These are phyloP conservation scores for Muscicapa striata DNA, from an alignment of 2,797 vertebrate genomes.

Conservation along the genomic window DNA sequence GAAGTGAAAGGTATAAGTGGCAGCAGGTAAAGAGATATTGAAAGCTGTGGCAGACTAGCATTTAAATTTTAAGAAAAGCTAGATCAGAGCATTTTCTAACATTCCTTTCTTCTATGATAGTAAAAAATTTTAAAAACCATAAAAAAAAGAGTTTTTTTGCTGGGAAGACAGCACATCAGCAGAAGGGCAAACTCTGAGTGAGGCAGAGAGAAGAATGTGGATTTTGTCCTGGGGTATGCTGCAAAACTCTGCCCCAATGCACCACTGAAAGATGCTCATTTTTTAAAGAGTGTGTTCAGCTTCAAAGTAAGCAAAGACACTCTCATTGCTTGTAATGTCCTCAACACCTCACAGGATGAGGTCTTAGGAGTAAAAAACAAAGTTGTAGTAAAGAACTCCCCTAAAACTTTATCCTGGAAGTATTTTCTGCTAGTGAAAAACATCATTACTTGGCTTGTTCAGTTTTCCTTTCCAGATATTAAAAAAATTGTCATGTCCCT, in stretches of 20 bases:
- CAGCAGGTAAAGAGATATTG: constrained; percentile 46
- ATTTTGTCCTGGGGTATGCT: background rate
- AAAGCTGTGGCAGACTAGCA: constrained; percentile 1
- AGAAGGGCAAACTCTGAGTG: background rate
- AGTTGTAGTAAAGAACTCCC: background rate
- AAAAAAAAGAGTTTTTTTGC: background rate
- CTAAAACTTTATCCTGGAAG: background rate
- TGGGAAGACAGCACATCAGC: background rate
- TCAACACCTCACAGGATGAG: background rate
- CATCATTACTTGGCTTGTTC: background rate
- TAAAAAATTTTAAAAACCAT: background rate
- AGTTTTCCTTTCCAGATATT: background rate
- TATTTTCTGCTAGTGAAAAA: background rate
- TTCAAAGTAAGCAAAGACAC: background rate
- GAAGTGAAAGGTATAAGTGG: constrained; percentile 66
- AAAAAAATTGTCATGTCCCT: background rate
- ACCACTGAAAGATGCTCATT: fast-evolving
- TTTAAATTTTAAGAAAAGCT: background rate
- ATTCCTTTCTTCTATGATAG: background rate
- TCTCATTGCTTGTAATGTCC: background rate
- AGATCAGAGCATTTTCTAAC: constrained; percentile 35
- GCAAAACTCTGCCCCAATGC: background rate
- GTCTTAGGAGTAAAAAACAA: background rate
- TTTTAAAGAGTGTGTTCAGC: background rate
- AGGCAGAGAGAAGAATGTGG: background rate